Evolutionary conservation across 2,888 invertebrate species (phyloP), one percentile per base, ranked within the genome.

Genomic region (Julus scandinavius): DNA sequence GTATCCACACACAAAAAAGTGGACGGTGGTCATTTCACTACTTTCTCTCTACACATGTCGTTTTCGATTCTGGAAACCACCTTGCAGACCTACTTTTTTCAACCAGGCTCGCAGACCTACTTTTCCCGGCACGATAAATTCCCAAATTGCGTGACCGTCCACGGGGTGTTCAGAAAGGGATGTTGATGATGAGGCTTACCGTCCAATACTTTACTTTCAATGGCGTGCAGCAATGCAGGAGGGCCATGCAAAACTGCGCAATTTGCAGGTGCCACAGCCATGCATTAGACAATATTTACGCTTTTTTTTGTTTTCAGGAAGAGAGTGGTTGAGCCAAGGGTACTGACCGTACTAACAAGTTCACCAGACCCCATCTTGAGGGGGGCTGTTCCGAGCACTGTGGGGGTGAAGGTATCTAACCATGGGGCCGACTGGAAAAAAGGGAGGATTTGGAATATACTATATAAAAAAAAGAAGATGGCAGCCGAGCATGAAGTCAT

Each of bases 301-400:
- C 15, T 63, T 63, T 63, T 15, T 15, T 63, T 63, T 15, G 0
- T 58, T 63, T 3, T 63, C 63, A 63, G 63, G 63, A 20, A 63
- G 63, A 63, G 20, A n/a, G 20, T 15, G 58, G 20, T n/a, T 63
- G 63, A 63, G 20, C 20, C 5, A 63, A 63, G 63, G 63, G 63
- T 63, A 63, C 63, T 63, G 63, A 63, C 63, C 63, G 63, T 63
- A 63, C 63, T 63, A 63, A 20, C 63, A 63, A 63, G 63, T 63
- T 63, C 63, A 63, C n/a, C 20, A 63, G 63, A 63, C 63, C 63
- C 20, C 54, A 54, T 54, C 54, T 54, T 54, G 54, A 54, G 54
- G 54, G 54, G 54, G 54, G 49, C 54, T 54, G 54, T 54, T 54
- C 54, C 54, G 9, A 9, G 54, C 54, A 17, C 54, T 17, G 29